Conservation (phyloP, 2,797 vertebrate species). For the Acanthis flammea region DNA sequence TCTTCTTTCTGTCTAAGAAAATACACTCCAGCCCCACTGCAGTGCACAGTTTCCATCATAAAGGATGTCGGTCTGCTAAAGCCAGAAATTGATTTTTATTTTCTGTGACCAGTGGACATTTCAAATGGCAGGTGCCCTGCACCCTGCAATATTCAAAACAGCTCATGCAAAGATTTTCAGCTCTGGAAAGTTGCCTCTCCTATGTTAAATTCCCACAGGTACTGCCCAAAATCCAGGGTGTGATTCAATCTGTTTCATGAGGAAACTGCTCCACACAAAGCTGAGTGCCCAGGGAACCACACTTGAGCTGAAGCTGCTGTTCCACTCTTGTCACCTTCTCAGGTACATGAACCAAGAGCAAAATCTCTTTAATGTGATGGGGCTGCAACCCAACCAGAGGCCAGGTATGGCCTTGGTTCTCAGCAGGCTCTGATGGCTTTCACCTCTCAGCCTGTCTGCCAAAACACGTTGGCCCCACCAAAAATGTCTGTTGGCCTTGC, state of each 20-base stretch:
- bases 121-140: neutral
- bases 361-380: neutral
- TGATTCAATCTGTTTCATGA: neutral
- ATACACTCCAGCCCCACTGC: neutral
- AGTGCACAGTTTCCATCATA: neutral
- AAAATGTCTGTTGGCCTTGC: neutral
- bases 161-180: neutral
- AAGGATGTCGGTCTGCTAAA: neutral
- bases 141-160: neutral
- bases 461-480: neutral
- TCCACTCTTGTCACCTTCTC: neutral
- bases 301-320: neutral
- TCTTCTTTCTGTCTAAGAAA: neutral
- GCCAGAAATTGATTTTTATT: neutral
- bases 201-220: neutral
- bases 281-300: neutral
- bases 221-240: neutral
- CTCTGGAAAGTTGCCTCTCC: neutral
- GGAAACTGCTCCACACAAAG: neutral
- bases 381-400: neutral
- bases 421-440: neutral
- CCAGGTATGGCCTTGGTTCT: neutral
- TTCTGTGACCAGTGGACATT: neutral
- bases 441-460: neutral
- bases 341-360: neutral